A percentile compares a stretch with the other conserved stretches of the same genome.
These are phyloP conservation scores for Antechinus flavipes DNA, from an alignment of 2,113 vertebrate species.

Conservation along the genomic window DNA sequence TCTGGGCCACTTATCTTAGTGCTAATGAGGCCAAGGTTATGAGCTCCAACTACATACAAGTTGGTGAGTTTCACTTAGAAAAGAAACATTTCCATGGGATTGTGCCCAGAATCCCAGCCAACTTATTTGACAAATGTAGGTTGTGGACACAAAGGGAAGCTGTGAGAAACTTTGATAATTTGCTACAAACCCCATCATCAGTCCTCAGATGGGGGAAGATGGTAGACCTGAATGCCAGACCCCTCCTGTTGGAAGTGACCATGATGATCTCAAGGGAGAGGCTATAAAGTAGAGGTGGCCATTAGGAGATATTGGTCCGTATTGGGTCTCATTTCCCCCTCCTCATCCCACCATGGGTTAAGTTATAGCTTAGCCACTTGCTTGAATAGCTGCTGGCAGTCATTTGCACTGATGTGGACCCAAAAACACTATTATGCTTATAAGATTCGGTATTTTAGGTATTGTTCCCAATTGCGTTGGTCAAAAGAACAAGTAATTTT, in stretches of 20 bases:
- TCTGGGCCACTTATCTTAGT: not conserved
- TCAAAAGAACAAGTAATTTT: not conserved
- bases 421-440: not conserved
- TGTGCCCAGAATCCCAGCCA: accelerated
- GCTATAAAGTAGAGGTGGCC: not conserved
- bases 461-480: not conserved
- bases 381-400: not conserved
- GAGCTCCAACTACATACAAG: not conserved
- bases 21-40: not conserved
- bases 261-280: not conserved
- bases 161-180: not conserved
- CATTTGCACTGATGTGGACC: not conserved
- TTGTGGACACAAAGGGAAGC: not conserved
- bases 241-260: not conserved
- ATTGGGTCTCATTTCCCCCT: not conserved
- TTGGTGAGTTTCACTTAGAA: accelerated
- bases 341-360: not conserved
- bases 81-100: not conserved
- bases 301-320: not conserved
- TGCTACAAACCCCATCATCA: not conserved
- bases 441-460: not conserved
- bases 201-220: not conserved
- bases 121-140: not conserved
- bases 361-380: not conserved
- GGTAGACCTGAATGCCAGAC: not conserved